Evolutionary conservation across 2,888 invertebrate genomes (phyloP), one percentile per base, ranked within the genome.

Genomic region (Tinea trinotella): DNA sequence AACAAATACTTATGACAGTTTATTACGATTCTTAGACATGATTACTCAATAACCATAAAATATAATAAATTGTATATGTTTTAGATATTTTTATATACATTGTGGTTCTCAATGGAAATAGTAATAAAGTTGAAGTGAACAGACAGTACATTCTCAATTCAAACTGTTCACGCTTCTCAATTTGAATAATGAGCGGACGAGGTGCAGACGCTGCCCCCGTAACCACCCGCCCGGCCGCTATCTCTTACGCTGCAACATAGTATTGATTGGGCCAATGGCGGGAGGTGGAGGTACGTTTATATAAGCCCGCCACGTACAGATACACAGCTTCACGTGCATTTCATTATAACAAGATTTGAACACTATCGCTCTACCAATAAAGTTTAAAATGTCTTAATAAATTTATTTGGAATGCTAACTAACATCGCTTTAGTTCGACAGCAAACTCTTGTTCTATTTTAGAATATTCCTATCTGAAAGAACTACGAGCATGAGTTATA

Each of bases 181-280:
- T 58, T 55, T 56, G 46, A 59, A 60, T 59, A 58, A 59, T 55
- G 56, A 55, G 54, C 54, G 30, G 52, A 49, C 49, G 55, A 56
- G 53, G 58, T 54, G 57, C 58, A 57, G 57, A 59, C 59, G 22
- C 22, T 13, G 30, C 44, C 46, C 54, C 17, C 52, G n/a, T 54
- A n/a, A 46, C 20, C 49, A 18, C 40, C 46, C 54, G 22, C 52
- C 15, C 54, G 13, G 36, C 19, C 48, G 20, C 40, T 44, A 56
- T 46, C 61, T 60, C 66, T 66, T 64, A 65, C 60, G 54, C 56
- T 64, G 67, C 70, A 68, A 76, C 73, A 72, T 72, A 71, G 74
- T 71, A 75, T 77, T 63, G 76, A 79, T 80, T 78, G 70, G 70
- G 19, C 19, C 18, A 48, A 48, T 18, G 18, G 48, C n/a, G 46